Conservation (phyloP, 2,113 vertebrate genomes). For the Cygnus atratus region DNA sequence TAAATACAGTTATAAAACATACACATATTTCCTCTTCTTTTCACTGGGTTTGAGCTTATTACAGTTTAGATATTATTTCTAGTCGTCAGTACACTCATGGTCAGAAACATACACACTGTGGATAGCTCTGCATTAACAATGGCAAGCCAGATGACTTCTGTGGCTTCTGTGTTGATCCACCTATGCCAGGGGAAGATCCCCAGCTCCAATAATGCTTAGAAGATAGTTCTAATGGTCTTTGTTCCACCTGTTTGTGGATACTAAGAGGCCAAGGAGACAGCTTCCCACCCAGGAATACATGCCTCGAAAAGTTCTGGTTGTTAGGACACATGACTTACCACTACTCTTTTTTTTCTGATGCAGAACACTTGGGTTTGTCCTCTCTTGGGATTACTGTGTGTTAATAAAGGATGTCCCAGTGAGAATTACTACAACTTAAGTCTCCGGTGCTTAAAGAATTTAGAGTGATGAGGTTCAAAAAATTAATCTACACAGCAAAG, state of each 20-base stretch:
- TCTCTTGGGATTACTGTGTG: neutral
- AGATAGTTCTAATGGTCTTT: neutral
- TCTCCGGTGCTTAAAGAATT: neutral
- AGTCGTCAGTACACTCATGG: neutral
- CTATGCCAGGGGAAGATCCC: neutral
- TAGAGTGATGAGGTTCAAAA: neutral
- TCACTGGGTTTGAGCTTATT: neutral
- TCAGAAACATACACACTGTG: neutral
- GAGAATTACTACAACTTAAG: neutral
- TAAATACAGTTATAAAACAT: neutral
- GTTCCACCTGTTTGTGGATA: neutral
- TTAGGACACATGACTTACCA: neutral
- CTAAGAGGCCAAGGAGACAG: neutral
- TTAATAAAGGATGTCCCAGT: neutral
- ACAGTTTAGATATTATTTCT: neutral
- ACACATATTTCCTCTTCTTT: neutral
- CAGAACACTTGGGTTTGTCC: neutral
- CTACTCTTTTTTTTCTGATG: neutral
- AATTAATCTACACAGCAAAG: neutral
- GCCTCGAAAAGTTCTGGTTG: neutral
- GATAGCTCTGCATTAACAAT: neutral
- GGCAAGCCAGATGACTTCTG: neutral
- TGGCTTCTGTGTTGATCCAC: neutral
- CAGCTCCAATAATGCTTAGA: neutral
- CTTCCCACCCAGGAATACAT: neutral